These are phyloP conservation scores for Todiramphus saurophagus DNA, from an alignment of 2,113 vertebrate genomes.

Conservation along the genomic window DNA sequence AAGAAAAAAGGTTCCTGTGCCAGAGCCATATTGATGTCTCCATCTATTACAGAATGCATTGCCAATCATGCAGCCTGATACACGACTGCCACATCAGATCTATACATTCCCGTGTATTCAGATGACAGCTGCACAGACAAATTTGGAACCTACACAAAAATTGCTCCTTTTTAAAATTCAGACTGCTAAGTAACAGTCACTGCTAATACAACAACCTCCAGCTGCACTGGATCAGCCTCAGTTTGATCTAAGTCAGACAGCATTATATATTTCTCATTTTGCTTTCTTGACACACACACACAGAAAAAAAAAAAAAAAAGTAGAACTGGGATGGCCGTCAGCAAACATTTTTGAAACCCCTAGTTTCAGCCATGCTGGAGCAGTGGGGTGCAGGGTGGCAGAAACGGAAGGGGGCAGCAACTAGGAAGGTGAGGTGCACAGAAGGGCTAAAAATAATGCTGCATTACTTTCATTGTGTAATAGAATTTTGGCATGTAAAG, in stretches of 20 bases:
- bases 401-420: not conserved
- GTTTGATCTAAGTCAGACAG: not conserved
- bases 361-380: not conserved
- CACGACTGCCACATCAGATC: not conserved
- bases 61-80: not conserved
- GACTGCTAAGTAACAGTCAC: not conserved
- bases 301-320: not conserved
- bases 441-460: not conserved
- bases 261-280: not conserved
- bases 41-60: not conserved
- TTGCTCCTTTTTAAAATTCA: not conserved
- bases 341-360: not conserved
- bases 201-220: not conserved
- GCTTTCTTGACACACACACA: not conserved
- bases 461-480: not conserved
- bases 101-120: not conserved
- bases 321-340: not conserved
- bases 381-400: not conserved
- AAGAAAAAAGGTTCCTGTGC: not conserved
- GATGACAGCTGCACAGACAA: not conserved
- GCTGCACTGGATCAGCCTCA: not conserved
- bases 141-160: conserved; percentile 21
- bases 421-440: not conserved
- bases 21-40: not conserved
- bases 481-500: not conserved